These are phyloP conservation scores for Dromiciops gliroides DNA, from an alignment of 2,113 vertebrate species.

Conservation along the genomic window DNA sequence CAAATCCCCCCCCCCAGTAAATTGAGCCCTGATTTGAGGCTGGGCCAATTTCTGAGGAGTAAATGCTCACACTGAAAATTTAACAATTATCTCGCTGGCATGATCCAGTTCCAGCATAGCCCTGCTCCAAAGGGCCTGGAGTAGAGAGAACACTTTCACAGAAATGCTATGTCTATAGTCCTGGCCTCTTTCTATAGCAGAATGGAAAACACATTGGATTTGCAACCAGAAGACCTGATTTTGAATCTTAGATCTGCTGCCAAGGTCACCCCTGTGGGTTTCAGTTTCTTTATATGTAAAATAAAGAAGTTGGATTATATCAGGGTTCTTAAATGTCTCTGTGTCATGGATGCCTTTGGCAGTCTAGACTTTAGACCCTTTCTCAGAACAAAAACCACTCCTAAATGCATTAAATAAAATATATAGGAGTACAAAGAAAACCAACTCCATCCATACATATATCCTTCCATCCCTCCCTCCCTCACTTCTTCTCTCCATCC, in stretches of 20 bases:
- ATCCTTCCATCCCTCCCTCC: not conserved
- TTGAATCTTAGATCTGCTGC: not conserved
- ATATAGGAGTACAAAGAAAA: not conserved
- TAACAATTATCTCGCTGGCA: not conserved
- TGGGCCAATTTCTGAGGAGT: not conserved
- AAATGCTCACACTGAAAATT: not conserved
- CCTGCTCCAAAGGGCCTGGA: not conserved
- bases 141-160: not conserved
- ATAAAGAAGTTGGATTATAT: not conserved
- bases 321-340: not conserved
- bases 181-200: not conserved
- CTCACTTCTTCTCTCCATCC: slow-evolving; percentile 42
- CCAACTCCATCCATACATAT: not conserved
- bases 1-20: too few species aligned
- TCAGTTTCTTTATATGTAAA: not conserved
- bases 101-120: not conserved
- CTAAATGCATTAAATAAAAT: not conserved
- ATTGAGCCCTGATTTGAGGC: not conserved
- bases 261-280: not conserved
- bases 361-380: not conserved
- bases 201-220: not conserved
- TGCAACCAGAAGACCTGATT: not conserved
- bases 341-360: not conserved
- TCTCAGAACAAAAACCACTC: not conserved
- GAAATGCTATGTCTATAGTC: not conserved